Percentiles rank a stretch among this genome's conserved stretches.
Evolutionary conservation across 2,888 invertebrate species (phyloP).

Genomic region (Lochmaea crataegi): DNA sequence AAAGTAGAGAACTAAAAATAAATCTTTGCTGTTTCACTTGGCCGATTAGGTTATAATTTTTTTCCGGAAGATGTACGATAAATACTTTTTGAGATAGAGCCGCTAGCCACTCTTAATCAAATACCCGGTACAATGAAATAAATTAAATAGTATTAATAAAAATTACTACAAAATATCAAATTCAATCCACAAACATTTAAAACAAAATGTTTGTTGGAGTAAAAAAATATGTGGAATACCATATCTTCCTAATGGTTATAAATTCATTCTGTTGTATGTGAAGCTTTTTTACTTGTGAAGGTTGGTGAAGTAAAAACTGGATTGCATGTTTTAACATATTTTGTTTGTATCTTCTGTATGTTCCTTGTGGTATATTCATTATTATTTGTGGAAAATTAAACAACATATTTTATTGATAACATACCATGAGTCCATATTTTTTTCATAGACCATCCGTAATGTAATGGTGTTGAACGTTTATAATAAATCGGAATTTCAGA

Average conservation of each 20-base stretch:
- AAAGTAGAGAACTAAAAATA: no score
- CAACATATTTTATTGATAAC: background rate
- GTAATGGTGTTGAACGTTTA: background rate
- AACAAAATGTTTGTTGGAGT: background rate
- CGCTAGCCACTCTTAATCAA: no score
- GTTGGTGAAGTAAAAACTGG: background rate
- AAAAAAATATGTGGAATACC: background rate
- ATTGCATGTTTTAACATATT: constrained; percentile 1
- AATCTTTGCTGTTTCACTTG: no score
- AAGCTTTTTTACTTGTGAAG: background rate
- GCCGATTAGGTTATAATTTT: no score
- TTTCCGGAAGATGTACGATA: no score
- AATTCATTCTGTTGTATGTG: background rate
- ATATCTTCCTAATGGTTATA: background rate
- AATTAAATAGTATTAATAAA: background rate
- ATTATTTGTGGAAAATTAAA: background rate
- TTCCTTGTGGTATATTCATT: no score
- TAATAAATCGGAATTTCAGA: no score
- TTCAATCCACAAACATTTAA: no score
- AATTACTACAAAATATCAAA: background rate
- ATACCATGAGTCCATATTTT: background rate
- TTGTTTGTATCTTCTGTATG: no score
- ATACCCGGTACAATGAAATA: background rate
- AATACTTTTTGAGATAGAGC: no score
- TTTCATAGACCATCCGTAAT: background rate